Conservation (phyloP, 2,888 invertebrate species). For the Oxystoma pomonae region DNA sequence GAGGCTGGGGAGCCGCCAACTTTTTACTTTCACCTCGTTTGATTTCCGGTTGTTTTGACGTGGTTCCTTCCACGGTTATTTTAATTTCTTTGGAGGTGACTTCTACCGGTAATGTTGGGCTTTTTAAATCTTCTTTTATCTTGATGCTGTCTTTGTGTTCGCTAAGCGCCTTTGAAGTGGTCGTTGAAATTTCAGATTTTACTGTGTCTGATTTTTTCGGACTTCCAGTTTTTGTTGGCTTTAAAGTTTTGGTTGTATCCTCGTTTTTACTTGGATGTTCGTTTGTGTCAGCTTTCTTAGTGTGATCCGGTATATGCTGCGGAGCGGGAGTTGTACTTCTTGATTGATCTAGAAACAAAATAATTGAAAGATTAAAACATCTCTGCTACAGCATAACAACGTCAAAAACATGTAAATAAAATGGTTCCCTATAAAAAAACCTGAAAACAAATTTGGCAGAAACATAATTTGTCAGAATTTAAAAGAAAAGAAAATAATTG, state of each 20-base stretch:
- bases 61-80: not conserved
- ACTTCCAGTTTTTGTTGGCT: not conserved
- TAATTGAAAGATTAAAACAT: too few relatives aligned
- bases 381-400: too few relatives aligned
- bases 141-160: not conserved
- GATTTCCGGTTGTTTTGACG: not conserved
- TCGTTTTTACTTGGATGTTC: too few relatives aligned
- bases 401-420: too few relatives aligned
- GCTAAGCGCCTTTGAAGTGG: too few relatives aligned
- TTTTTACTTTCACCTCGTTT: constrained; percentile 4
- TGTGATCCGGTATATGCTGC: not conserved
- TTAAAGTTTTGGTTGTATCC: not conserved
- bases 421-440: too few relatives aligned
- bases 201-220: not conserved
- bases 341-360: not conserved
- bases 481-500: too few relatives aligned
- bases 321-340: not conserved
- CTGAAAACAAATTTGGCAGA: too few relatives aligned
- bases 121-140: not conserved
- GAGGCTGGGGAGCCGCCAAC: constrained; percentile 8
- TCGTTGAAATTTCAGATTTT: not conserved
- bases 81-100: not conserved
- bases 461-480: too few relatives aligned
- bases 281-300: not conserved
- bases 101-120: too few relatives aligned